A percentile compares a stretch with the other conserved stretches of the same genome.
Conservation (phyloP, 2,113 vertebrate species). For the Accipiter cooperii region DNA sequence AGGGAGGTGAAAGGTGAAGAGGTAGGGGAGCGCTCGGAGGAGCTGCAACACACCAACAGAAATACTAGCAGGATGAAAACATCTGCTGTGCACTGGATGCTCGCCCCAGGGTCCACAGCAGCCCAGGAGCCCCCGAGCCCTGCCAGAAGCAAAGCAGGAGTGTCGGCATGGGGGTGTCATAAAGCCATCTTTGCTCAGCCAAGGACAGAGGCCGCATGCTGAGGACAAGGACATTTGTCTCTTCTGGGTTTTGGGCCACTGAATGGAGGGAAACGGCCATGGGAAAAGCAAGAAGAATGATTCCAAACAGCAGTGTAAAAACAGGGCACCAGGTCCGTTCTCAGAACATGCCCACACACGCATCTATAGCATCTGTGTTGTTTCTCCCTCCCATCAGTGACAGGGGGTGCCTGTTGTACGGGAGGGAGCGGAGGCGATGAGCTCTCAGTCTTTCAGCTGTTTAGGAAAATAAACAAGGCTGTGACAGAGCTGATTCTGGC, state of each 20-base stretch:
- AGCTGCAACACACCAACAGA: background rate
- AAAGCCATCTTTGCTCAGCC: background rate
- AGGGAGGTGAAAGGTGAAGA: too few species aligned
- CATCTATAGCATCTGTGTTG: background rate
- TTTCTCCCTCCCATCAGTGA: background rate
- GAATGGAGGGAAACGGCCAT: rapidly evolving
- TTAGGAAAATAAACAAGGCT: background rate
- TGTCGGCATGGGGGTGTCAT: rapidly evolving
- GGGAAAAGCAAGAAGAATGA: background rate
- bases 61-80: background rate
- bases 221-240: background rate
- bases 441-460: background rate
- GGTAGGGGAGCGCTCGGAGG: background rate
- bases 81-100: background rate
- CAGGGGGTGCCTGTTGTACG: rapidly evolving
- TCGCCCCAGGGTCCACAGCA: rapidly evolving
- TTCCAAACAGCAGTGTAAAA: background rate
- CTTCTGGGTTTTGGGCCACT: background rate
- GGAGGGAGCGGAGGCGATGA: background rate
- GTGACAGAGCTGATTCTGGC: background rate
- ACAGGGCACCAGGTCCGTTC: rapidly evolving
- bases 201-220: background rate
- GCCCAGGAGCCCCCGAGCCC: background rate
- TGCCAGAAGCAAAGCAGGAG: background rate
- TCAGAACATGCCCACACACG: background rate